Evolutionary conservation across 2,113 vertebrate genomes (phyloP).

Genomic region (Astatoreochromis straeleni): DNA sequence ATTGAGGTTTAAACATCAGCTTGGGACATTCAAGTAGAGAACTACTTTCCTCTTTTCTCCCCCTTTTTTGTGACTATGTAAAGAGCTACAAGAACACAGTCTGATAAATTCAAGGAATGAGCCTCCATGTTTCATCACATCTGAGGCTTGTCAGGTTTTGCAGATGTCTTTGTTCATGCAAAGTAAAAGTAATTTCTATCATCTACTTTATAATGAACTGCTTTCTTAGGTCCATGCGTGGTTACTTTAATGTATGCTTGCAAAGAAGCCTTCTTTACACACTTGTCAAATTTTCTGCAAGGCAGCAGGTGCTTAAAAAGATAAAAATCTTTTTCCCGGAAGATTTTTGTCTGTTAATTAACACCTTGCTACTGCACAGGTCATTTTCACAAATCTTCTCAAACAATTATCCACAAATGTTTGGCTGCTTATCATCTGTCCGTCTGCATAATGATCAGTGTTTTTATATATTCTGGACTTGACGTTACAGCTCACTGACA

Average conservation of each 20-base stretch:
- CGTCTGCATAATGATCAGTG: background rate
- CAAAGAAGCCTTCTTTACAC: background rate
- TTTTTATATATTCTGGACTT: background rate
- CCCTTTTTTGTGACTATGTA: background rate
- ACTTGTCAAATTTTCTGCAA: background rate
- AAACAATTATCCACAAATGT: background rate
- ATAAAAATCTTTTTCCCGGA: background rate
- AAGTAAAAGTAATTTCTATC: background rate
- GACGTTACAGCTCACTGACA: background rate
- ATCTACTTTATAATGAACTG: background rate
- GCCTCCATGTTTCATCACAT: background rate
- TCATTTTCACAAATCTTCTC: background rate
- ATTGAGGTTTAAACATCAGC: constrained; percentile 34
- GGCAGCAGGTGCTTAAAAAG: background rate
- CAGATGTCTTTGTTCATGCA: background rate
- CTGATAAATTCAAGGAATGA: background rate
- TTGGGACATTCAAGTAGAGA: background rate
- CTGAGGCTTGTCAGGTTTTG: background rate
- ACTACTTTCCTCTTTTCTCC: background rate
- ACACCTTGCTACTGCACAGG: background rate
- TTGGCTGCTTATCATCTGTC: background rate
- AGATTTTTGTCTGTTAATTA: background rate
- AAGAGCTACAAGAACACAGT: background rate
- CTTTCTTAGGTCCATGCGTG: background rate
- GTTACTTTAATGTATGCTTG: background rate